These are phyloP conservation scores for Cotesia vestalis DNA, from an alignment of 1,140 invertebrate genomes.

Conservation along the genomic window DNA sequence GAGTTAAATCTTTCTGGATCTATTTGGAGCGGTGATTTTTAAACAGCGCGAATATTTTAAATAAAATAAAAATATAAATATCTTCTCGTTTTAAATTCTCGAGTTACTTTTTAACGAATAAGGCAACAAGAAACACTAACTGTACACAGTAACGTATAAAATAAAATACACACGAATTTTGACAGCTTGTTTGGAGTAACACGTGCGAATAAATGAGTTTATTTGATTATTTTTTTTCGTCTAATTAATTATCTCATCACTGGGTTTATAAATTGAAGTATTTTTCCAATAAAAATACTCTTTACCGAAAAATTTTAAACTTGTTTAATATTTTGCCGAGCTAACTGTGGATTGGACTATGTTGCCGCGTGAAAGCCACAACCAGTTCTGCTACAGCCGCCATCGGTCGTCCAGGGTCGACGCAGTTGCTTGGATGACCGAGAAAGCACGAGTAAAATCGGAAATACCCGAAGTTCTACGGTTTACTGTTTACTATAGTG, in stretches of 20 bases:
- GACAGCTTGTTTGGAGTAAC: conserved; percentile 38
- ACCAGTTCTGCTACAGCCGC: conserved; percentile 60
- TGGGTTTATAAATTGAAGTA: too few species aligned
- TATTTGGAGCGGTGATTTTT: too few species aligned
- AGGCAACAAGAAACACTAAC: conserved; percentile 5
- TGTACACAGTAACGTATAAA: conserved; percentile 1
- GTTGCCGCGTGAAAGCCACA: conserved; percentile 56
- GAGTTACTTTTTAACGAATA: not conserved
- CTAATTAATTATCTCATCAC: too few species aligned
- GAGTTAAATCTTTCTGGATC: too few species aligned
- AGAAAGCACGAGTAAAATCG: conserved; percentile 33
- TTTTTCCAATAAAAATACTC: too few species aligned
- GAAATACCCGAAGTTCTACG: conserved; percentile 9
- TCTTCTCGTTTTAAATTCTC: too few species aligned
- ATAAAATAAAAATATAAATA: too few species aligned
- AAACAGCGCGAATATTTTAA: too few species aligned
- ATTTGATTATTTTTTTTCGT: not conserved
- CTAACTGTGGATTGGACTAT: conserved; percentile 37
- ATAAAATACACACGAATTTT: conserved; percentile 29
- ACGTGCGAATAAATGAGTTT: not conserved
- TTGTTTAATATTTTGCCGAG: not conserved
- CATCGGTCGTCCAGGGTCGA: conserved; percentile 58
- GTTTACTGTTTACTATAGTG: too few species aligned
- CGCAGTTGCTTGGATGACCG: conserved; percentile 50
- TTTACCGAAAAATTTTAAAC: too few species aligned